phyloP scores from a whole-genome alignment of 2,888 invertebrate genomes.

The Callinectes sapidus region DNA sequence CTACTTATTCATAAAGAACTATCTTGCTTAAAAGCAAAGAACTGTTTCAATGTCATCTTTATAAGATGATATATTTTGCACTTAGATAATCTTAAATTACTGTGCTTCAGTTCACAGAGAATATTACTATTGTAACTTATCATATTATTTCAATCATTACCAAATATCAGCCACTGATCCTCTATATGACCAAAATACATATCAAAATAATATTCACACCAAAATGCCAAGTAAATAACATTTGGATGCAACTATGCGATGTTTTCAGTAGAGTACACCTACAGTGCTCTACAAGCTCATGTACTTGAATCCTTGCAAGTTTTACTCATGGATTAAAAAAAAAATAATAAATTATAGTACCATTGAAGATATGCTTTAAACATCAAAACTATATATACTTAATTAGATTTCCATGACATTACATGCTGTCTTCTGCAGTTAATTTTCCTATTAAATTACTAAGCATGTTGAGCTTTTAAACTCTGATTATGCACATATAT shows the following conservation, averaged over 20 bases:
- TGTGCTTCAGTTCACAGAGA: not conserved
- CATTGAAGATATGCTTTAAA: not conserved
- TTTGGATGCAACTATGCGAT: not conserved
- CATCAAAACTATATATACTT: not conserved
- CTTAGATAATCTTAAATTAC: not conserved
- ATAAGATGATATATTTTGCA: not conserved
- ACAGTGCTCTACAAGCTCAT: conserved; percentile 2
- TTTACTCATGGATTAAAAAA: not conserved
- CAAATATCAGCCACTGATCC: conserved; percentile 3
- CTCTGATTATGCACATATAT: not conserved
- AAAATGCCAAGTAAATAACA: not conserved
- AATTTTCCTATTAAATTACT: not conserved
- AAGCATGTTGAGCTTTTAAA: not conserved
- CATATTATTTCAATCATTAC: not conserved
- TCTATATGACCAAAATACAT: not conserved
- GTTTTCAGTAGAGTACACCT: not conserved
- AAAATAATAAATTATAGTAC: not conserved
- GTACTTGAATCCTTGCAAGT: not conserved
- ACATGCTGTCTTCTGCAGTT: not conserved
- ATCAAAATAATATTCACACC: not conserved
- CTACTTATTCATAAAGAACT: not conserved
- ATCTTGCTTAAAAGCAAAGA: not conserved
- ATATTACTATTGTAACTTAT: not conserved
- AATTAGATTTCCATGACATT: not conserved
- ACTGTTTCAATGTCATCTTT: not conserved